Evolutionary conservation across 1,140 invertebrate species (phyloP), one percentile per base, ranked within the genome.

Genomic region (Drosophila bocqueti): DNA sequence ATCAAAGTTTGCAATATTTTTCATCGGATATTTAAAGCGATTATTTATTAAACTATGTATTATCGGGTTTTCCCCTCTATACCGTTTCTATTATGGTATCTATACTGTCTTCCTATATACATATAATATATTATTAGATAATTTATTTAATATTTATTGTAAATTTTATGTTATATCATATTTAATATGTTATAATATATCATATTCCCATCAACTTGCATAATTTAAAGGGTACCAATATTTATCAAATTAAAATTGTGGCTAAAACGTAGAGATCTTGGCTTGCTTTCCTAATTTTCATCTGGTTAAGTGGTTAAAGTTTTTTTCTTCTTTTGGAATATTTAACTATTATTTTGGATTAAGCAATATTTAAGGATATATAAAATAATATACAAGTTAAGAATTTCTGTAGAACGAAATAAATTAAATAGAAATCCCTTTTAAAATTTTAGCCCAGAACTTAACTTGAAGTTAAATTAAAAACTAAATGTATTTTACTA

Each of bases 171-270:
- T 10, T 34, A 34, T 6, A 34, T 10, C 9, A 34, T 34, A 10
- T 10, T 1, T 3, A 3, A 34, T 10, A 34, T 10, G 0, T 31
- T 31, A 31, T 31, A 31, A 31, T 31, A 34, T 34, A 34, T 34
- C 31, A 34, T 34, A 31, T 31, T 9, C 4, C 26, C 0, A 5
- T 31, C 2, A 34, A n/a, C 0, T 16, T 4, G 31, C 8, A 59
- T 31, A 49, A 3, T n/a, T 36, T 60, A n/a, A 13, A 60, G 31
- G 54, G 63, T 60, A 66, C 3, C 8, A 26, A 60, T 36, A 45
- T 61, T 47, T 16, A 18, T 29, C 24, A 31, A 67, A 61, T 47
- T 29, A n/a, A 47, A 61, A 38, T 47, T 61, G 34, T 46, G 21
- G 21, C 38, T 67, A 10, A 47, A 64, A 21, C 40, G 4, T 13